Evolutionary conservation across 2,113 vertebrate species (phyloP).

Genomic region (Myotis yumanensis): DNA sequence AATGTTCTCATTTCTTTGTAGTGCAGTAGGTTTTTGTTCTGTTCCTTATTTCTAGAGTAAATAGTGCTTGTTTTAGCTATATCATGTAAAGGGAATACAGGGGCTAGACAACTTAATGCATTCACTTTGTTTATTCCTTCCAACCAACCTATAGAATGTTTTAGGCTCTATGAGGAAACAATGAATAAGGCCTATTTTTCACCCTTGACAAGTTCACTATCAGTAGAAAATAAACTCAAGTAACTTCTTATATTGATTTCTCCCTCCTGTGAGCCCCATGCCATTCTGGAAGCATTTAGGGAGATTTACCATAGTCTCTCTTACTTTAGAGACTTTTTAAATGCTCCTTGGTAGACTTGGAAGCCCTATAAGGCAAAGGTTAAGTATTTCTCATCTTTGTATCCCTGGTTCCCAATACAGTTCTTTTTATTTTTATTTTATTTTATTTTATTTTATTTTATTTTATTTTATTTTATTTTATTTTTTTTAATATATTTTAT

Average conservation of each 20-base stretch:
- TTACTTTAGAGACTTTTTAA: not conserved
- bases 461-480: too few species aligned
- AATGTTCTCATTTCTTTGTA: not conserved
- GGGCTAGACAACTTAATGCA: not conserved
- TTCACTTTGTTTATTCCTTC: not conserved
- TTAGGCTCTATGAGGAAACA: not conserved
- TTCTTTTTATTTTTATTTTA: not conserved
- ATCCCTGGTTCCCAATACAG: not conserved
- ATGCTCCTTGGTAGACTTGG: not conserved
- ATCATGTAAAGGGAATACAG: not conserved
- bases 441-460: too few species aligned
- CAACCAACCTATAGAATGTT: not conserved
- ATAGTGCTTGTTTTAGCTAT: not conserved
- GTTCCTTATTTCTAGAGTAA: not conserved
- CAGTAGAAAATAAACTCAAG: not conserved
- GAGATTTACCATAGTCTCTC: not conserved
- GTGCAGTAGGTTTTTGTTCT: not conserved
- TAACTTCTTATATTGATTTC: not conserved
- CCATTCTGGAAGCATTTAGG: not conserved
- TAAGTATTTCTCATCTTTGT: not conserved
- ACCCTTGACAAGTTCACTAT: not conserved
- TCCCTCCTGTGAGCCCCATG: not conserved
- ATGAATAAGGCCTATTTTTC: not conserved
- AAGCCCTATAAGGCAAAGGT: not conserved
- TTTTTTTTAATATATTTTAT: too few species aligned